phyloP scores from a whole-genome alignment of 2,888 invertebrate species.

The Miltochrista miniata region DNA sequence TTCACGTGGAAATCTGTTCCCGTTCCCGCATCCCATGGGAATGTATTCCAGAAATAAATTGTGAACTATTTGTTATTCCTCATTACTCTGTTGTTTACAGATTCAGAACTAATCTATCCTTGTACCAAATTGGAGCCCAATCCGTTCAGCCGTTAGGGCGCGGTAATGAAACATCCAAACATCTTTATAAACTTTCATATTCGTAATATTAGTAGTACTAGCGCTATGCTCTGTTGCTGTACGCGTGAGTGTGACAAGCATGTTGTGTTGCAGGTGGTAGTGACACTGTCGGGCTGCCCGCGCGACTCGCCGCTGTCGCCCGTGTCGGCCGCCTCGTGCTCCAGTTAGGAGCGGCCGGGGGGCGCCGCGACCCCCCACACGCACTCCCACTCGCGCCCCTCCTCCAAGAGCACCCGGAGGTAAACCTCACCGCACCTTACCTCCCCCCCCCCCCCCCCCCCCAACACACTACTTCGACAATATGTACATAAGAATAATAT shows the following conservation, averaged over 20 bases:
- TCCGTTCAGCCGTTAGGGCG: too few species aligned
- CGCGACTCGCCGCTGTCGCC: slow-evolving; percentile 94
- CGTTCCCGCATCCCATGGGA: too few species aligned
- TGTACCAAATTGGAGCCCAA: too few species aligned
- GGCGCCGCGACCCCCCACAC: slow-evolving; percentile 83
- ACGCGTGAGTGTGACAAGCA: neutral
- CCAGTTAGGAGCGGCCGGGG: slow-evolving; percentile 91
- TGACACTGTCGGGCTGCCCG: slow-evolving; percentile 95
- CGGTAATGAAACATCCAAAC: too few species aligned
- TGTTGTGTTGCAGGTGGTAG: slow-evolving; percentile 81
- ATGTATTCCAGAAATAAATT: too few species aligned
- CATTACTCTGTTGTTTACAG: too few species aligned
- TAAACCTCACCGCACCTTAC: slow-evolving; percentile 65
- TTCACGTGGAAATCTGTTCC: too few species aligned
- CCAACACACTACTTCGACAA: slow-evolving; percentile 75
- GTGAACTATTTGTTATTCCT: too few species aligned
- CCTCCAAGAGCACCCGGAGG: slow-evolving; percentile 82
- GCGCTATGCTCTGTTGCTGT: too few species aligned
- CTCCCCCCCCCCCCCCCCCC: slow-evolving; percentile 62
- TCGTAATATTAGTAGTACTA: too few species aligned
- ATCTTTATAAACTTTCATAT: too few species aligned
- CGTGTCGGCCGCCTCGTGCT: slow-evolving; percentile 94
- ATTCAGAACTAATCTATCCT: too few species aligned
- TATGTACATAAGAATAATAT: slow-evolving; percentile 84
- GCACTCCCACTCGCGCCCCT: slow-evolving; percentile 80